Percentiles rank a stretch among this genome's conserved stretches.
These are phyloP conservation scores for Solea senegalensis DNA, from an alignment of 2,113 vertebrate genomes.

Conservation along the genomic window DNA sequence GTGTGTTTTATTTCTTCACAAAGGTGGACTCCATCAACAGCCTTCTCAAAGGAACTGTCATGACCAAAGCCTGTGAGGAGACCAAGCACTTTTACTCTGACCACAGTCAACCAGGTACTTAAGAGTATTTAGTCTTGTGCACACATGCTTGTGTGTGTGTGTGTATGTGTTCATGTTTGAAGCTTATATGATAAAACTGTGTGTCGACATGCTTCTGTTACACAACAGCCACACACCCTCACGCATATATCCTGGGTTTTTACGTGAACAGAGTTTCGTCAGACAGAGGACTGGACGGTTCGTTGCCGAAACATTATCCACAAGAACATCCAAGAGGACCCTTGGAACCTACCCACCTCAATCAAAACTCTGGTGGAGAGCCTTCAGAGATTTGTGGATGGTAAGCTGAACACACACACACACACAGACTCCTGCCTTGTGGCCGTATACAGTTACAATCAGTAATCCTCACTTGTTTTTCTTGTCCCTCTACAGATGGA, in stretches of 20 bases:
- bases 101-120: slow-evolving; percentile 91
- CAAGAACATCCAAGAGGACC: slow-evolving; percentile 96
- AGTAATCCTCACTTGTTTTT: slow-evolving; percentile 38
- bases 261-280: slow-evolving; percentile 88
- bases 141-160: not conserved
- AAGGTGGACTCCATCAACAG: slow-evolving; percentile 95
- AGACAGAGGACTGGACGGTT: slow-evolving; percentile 91
- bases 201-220: not conserved
- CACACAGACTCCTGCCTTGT: not conserved
- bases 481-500: slow-evolving; percentile 85
- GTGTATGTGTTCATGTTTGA: not conserved
- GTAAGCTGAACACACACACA: slow-evolving; percentile 72
- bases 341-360: slow-evolving; percentile 94
- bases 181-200: not conserved
- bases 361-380: slow-evolving; percentile 94
- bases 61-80: slow-evolving; percentile 95
- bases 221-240: slow-evolving; percentile 5
- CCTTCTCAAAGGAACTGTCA: slow-evolving; percentile 91
- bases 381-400: slow-evolving; percentile 93
- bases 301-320: slow-evolving; percentile 89
- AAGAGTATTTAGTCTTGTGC: not conserved
- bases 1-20: slow-evolving; percentile 4
- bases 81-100: slow-evolving; percentile 96
- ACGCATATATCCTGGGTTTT: slow-evolving; percentile 26
- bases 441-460: not conserved